Evolutionary conservation across 2,888 invertebrate species (phyloP).

Genomic region (Sericinus montela): DNA sequence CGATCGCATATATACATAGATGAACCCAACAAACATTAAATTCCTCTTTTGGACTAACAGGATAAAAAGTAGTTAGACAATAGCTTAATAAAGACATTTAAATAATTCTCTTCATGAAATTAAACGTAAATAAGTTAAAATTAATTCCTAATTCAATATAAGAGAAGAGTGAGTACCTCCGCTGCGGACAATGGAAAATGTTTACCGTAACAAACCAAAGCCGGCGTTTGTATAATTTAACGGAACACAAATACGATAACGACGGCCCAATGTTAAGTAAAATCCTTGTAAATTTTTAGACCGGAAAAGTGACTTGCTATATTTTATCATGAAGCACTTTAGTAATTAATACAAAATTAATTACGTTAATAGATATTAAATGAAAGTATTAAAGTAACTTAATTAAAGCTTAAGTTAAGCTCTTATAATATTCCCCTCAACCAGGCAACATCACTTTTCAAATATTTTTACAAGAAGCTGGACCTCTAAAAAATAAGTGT

Average conservation of each 20-base stretch:
- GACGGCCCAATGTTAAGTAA: slow-evolving; percentile 46
- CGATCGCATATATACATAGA: too few species aligned
- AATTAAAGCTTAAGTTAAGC: too few species aligned
- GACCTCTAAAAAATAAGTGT: too few species aligned
- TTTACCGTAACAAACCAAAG: slow-evolving; percentile 52
- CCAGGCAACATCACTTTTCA: too few species aligned
- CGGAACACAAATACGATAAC: slow-evolving; percentile 58
- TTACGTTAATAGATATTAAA: too few species aligned
- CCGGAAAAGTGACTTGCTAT: slow-evolving; percentile 12
- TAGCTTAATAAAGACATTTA: background rate
- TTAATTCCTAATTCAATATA: slow-evolving; percentile 40
- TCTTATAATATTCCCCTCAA: too few species aligned
- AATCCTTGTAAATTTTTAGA: slow-evolving; percentile 33
- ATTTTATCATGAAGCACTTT: background rate
- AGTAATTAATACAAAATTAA: too few species aligned
- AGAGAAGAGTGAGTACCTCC: slow-evolving; percentile 30
- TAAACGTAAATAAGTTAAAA: slow-evolving; percentile 1
- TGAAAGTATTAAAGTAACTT: too few species aligned
- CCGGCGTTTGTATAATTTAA: slow-evolving; percentile 54
- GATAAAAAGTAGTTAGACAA: too few species aligned
- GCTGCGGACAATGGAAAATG: slow-evolving; percentile 48
- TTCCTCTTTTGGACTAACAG: too few species aligned
- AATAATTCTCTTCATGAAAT: background rate
- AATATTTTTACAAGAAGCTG: too few species aligned
- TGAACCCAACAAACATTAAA: too few species aligned